These are phyloP conservation scores for Drosophila busckii DNA, from an alignment of 1,140 invertebrate species.

Conservation along the genomic window DNA sequence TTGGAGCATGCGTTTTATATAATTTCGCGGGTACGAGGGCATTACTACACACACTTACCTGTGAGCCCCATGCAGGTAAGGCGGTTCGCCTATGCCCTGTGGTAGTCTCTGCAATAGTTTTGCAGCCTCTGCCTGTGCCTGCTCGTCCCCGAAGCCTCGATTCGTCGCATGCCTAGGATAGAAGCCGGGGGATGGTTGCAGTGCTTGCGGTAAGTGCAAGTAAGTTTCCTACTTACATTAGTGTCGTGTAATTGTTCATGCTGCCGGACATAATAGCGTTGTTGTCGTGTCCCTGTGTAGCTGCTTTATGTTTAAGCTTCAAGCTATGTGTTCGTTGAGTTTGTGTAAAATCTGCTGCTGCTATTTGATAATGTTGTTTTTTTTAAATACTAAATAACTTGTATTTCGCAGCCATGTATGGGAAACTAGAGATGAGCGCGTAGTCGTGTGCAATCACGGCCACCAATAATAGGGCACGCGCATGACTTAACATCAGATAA, in stretches of 20 bases:
- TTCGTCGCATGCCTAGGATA: slow-evolving; percentile 56
- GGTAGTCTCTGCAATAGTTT: slow-evolving; percentile 9
- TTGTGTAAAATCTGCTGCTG: slow-evolving; percentile 17
- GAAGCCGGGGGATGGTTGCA: neutral
- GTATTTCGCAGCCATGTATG: slow-evolving; percentile 36
- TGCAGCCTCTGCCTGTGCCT: slow-evolving; percentile 3
- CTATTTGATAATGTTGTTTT: slow-evolving; percentile 12
- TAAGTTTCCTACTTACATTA: slow-evolving; percentile 49
- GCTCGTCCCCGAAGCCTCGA: slow-evolving; percentile 30
- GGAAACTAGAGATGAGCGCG: slow-evolving; percentile 25
- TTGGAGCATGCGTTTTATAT: slow-evolving; percentile 21
- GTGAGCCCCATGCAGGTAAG: slow-evolving; percentile 25
- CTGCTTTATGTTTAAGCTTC: slow-evolving; percentile 8
- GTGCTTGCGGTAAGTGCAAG: neutral
- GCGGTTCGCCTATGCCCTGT: slow-evolving; percentile 13
- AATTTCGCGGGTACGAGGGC: slow-evolving; percentile 15
- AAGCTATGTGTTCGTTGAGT: slow-evolving; percentile 3
- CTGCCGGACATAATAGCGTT: slow-evolving; percentile 58
- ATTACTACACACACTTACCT: slow-evolving; percentile 21
- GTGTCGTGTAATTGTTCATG: slow-evolving; percentile 65
- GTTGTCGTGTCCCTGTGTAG: slow-evolving; percentile 9
- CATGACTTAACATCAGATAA: neutral
- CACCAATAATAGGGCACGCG: no score
- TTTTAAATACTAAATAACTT: slow-evolving; percentile 36
- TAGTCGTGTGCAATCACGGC: neutral